Base-by-base conservation (phyloP, 1,140 invertebrate genomes). In the Caenorhabditis remanei region DNA sequence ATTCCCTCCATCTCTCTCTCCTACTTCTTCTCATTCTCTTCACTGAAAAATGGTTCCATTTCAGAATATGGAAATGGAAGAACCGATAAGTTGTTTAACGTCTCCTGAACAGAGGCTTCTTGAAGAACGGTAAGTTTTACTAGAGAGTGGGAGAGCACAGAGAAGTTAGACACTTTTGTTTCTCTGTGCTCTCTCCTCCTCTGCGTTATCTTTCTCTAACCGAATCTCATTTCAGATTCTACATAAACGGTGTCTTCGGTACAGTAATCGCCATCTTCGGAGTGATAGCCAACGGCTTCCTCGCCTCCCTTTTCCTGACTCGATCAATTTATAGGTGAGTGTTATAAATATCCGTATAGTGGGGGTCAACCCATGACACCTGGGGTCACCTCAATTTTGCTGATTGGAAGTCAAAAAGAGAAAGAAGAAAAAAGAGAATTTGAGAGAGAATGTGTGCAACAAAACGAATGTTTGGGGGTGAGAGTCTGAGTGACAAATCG, bases 231-330 rank as follows among this genome's bases (percentile, higher is more conserved):
- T 84, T 43, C 83, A 61, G 55, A 21, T 63, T 84, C 58, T 63
- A 58, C 55, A 61, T 63, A 84, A 84, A 84, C 21, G 89, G 87
- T 6, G 85, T 89, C 11, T 56, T 89, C 50, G 89, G 89, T 41
- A 87, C 85, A 14, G 43, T 53, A 9, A 71, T 89, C 48, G 87
- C 89, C 40, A 16, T 89, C 2, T 87, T 89, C 46, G 89, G 89
- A 7, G 61, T 89, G 7, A 56, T 89, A 11, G 79, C 86, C 71
- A 89, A 89, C 50, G 85, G 75, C 21, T 85, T 88, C 24, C 88
- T 89, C n/a, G 87, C 88, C 32, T 79, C 79, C 4, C 85, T 89
- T 16, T 89, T 89, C 43, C 56, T 89, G 9, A 89, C 87, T 6
- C 53, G 89, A 46, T 16, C 87, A 50, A 55, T 53, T 63, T 88